A percentile compares a stretch with the other conserved stretches of the same genome.
phyloP scores from a whole-genome alignment of 2,113 vertebrate genomes.

The Capreolus pygargus region DNA sequence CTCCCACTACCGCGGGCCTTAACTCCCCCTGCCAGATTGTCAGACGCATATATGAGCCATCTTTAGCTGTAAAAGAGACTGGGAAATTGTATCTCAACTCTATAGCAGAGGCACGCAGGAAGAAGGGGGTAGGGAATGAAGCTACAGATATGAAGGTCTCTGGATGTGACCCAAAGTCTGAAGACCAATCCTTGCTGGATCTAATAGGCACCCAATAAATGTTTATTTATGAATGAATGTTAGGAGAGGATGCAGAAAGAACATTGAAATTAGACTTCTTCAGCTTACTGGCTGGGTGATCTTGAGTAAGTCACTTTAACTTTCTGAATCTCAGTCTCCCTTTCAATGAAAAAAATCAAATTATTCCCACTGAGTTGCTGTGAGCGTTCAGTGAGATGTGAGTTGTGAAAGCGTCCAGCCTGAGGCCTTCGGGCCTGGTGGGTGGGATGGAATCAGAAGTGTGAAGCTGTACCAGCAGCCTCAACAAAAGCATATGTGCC shows the following conservation, averaged over 20 bases:
- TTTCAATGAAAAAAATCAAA: not conserved
- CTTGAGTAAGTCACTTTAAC: not conserved
- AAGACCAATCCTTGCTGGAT: not conserved
- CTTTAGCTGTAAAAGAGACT: not conserved
- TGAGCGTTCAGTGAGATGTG: not conserved
- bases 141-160: not conserved
- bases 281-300: fast-evolving
- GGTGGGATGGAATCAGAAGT: not conserved
- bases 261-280: not conserved
- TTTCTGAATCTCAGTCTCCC: not conserved
- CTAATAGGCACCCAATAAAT: not conserved
- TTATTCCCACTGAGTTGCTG: not conserved
- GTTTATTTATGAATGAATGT: not conserved
- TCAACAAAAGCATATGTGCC: not conserved
- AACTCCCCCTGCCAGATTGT: too few relatives aligned
- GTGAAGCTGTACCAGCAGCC: not conserved
- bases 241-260: not conserved
- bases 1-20: not conserved
- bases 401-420: fast-evolving
- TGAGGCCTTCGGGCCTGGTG: not conserved
- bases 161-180: not conserved
- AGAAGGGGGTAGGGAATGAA: not conserved
- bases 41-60: not conserved
- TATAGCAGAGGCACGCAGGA: not conserved
- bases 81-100: not conserved